Conservation (phyloP, 2,888 invertebrate species). For the Rhyacophila evoluta region DNA sequence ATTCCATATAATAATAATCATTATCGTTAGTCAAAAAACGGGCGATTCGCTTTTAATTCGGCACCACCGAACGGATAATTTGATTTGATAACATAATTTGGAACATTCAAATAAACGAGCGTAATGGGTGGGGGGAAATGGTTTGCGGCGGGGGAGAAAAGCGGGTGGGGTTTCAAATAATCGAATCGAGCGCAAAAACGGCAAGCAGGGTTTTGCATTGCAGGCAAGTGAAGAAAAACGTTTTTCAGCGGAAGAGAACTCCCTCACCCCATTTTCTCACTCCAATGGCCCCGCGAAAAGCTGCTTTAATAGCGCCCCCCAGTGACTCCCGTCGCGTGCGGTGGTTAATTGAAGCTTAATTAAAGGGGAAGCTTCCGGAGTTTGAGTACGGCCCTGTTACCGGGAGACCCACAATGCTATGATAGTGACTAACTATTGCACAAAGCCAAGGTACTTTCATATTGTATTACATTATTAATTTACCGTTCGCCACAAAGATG, state of each 20-base stretch:
- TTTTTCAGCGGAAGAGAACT: background rate
- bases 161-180: background rate
- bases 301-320: conserved; percentile 35
- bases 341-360: conserved; percentile 45
- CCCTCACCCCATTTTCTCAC: background rate
- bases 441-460: background rate
- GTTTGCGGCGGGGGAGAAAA: background rate
- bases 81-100: conserved; percentile 24
- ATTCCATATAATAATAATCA: conserved; percentile 15
- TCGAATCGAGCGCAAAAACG: conserved; percentile 23
- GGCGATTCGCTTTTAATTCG: conserved; percentile 24
- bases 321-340: background rate
- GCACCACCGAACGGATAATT: conserved; percentile 14
- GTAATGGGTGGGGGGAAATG: background rate
- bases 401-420: background rate
- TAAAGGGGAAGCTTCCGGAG: conserved; percentile 35
- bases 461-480: background rate
- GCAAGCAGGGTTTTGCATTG: background rate
- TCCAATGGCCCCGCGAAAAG: background rate
- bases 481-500: too few species aligned
- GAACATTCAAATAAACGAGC: conserved; percentile 21
- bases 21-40: conserved; percentile 9
- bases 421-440: background rate
- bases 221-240: conserved; percentile 18
- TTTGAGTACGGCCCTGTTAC: conserved; percentile 6